phyloP scores from a whole-genome alignment of 2,888 invertebrate genomes.

The Odiellus spinosus region DNA sequence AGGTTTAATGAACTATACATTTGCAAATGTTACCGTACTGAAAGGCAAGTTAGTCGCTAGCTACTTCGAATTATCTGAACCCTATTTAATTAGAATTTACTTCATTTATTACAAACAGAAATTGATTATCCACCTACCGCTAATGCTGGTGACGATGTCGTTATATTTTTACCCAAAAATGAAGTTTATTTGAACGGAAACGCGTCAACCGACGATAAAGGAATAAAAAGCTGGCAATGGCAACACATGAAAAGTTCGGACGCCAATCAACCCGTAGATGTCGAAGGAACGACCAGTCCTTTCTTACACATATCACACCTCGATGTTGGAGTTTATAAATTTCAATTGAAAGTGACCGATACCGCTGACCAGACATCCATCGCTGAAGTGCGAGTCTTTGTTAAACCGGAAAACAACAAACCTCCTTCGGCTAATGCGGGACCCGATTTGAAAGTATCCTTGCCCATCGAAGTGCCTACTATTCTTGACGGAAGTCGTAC shows the following conservation, averaged over 20 bases:
- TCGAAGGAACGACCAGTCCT: slow-evolving; percentile 80
- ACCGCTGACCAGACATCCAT: slow-evolving; percentile 71
- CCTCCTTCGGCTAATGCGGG: slow-evolving; percentile 38
- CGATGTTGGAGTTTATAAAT: slow-evolving; percentile 85
- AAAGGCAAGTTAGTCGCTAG: slow-evolving; percentile 41
- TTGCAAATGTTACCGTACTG: slow-evolving; percentile 72
- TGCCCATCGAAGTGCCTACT: slow-evolving; percentile 60
- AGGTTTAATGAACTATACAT: slow-evolving; percentile 65
- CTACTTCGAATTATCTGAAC: no score
- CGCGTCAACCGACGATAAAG: slow-evolving; percentile 79
- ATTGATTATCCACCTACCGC: slow-evolving; percentile 91
- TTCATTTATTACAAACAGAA: no score
- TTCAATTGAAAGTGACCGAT: slow-evolving; percentile 80
- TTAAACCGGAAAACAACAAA: slow-evolving; percentile 47
- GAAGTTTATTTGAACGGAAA: slow-evolving; percentile 71
- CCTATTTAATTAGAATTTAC: no score
- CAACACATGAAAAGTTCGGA: slow-evolving; percentile 51
- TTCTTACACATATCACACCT: slow-evolving; percentile 73
- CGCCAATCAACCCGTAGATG: slow-evolving; percentile 73
- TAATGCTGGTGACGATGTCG: slow-evolving; percentile 77
- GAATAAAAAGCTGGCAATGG: slow-evolving; percentile 90
- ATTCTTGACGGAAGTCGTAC: slow-evolving; percentile 58
- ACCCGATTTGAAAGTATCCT: slow-evolving; percentile 47
- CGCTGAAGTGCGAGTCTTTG: slow-evolving; percentile 79
- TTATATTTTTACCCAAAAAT: slow-evolving; percentile 76